Evolutionary conservation across 1,140 invertebrate species (phyloP).

Genomic region (Anastatus disparis): DNA sequence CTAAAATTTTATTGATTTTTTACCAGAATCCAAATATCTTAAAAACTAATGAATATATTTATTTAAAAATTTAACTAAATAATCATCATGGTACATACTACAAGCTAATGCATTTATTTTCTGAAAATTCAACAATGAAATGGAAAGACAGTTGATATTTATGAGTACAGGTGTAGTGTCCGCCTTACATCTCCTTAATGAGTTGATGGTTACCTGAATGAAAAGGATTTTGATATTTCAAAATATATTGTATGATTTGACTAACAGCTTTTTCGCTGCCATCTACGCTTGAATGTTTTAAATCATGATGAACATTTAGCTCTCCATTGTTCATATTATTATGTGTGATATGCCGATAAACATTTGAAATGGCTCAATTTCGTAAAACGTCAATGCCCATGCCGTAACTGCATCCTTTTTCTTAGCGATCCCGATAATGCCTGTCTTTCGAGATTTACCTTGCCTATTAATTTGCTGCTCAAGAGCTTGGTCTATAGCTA

Average conservation of each 20-base stretch:
- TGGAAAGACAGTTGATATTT: too few relatives aligned
- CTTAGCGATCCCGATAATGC: not conserved
- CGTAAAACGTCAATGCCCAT: slow-evolving; percentile 6
- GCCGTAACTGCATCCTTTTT: not conserved
- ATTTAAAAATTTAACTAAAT: too few relatives aligned
- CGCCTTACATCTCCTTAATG: too few relatives aligned
- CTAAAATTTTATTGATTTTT: too few relatives aligned
- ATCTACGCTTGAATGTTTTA: not conserved
- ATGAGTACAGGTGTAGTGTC: too few relatives aligned
- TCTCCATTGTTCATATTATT: not conserved
- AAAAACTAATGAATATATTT: too few relatives aligned
- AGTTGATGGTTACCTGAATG: not conserved
- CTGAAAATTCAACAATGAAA: too few relatives aligned
- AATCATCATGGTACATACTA: too few relatives aligned
- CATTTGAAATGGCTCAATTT: not conserved
- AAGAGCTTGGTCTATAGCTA: not conserved
- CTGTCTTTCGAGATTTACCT: not conserved
- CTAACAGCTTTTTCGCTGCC: not conserved
- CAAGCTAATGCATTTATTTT: too few relatives aligned
- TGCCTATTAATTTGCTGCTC: not conserved
- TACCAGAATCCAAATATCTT: too few relatives aligned
- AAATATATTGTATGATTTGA: not conserved
- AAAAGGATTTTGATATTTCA: not conserved
- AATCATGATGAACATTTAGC: slow-evolving; percentile 14
- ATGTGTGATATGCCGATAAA: not conserved